Conservation (phyloP, 2,888 invertebrate genomes). For the Masnerella sp. region DNA sequence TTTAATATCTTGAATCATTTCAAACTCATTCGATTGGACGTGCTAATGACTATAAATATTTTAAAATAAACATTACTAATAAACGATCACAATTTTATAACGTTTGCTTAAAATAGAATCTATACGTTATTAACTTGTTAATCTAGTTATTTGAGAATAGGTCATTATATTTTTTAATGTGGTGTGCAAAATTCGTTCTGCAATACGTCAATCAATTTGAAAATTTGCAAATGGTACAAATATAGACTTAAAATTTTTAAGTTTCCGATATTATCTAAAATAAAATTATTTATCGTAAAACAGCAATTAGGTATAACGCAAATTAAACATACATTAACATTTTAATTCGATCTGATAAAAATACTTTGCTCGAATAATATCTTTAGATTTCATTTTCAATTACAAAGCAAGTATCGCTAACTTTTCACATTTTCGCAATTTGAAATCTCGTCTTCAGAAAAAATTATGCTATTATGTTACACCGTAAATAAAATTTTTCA, state of each 20-base stretch:
- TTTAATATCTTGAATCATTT: slow-evolving; percentile 1
- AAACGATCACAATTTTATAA: background rate
- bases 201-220: no score
- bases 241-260: background rate
- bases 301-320: slow-evolving; percentile 6
- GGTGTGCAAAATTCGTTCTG: no score
- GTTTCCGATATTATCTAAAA: slow-evolving; percentile 8
- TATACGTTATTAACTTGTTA: background rate
- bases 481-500: no score
- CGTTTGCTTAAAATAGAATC: background rate
- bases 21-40: background rate
- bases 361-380: background rate
- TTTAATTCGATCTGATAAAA: background rate
- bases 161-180: background rate
- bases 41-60: slow-evolving; percentile 3
- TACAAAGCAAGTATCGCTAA: no score
- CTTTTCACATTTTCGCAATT: no score
- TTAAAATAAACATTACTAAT: slow-evolving; percentile 16
- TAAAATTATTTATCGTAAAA: slow-evolving; percentile 6
- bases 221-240: no score
- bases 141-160: background rate
- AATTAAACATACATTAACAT: slow-evolving; percentile 20
- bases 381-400: background rate
- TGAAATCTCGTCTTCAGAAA: no score
- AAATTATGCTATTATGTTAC: no score